Base-by-base conservation (phyloP, 2,113 vertebrate species). In the Lasiurus borealis region DNA sequence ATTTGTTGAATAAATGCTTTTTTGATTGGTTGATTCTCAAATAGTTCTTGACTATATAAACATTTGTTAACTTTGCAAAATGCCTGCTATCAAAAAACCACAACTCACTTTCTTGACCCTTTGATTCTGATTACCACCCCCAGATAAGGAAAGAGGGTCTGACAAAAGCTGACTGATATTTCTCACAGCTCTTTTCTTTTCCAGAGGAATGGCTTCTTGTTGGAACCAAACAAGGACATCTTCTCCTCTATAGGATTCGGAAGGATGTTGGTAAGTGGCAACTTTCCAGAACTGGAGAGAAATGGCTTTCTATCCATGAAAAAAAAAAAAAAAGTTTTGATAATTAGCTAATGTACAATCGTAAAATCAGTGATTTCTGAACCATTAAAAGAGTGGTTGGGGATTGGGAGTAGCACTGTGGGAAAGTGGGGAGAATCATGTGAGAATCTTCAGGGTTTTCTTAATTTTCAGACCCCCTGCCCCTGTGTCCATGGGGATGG, bases 171-270 rank as follows among this genome's bases (percentile, higher is more conserved):
- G 46, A 97, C 81, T 48, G 52, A 4, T 44, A 34, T 7, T 64
- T 82, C 48, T 91, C 69, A 83, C 8, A 4, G 3, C 16, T 94
- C 3, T 97, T 19, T 87, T 9, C 72, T 68, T 96, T 97, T 98
- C 31, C 98, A 99, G 99, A 99, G 97, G 99, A 99, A 97, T 99
- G 99, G 99, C 99, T 99, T 86, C 99, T 99, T 52, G 99, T 99
- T 93, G 99, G 99, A 85, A 99, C 99, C 50, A 99, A 99, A 97
- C 99, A 99, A 91, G 99, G 99, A 2, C 99, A 99, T 97, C 99
- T 99, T 48, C 99, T 99, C 3, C 98, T 99, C 83, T 99, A 99
- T 93, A 98, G 99, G 91, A 99, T 99, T 96, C 99, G 99, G 95
- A 99, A 99, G 77, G 99, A 99, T 19, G 69, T 96, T 97, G 99